Base-by-base conservation (phyloP, 2,888 invertebrate genomes). In the Diplazon laetatorius region DNA sequence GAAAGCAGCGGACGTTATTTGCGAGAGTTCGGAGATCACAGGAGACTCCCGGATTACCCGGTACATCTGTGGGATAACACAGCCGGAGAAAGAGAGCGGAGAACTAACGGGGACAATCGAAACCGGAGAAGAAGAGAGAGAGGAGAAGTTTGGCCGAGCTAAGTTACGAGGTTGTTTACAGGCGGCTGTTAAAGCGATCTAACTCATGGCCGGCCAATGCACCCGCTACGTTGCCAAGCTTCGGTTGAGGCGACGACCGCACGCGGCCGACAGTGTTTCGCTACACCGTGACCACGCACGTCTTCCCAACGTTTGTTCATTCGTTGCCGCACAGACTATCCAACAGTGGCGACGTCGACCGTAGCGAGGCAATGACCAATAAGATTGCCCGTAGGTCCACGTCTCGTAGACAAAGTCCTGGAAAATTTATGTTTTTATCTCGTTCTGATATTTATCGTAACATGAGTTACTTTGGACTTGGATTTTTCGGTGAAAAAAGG, bases 121-220 rank as follows among this genome's bases (percentile, higher is more conserved):
- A 71, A 72, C 16, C 44, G 76, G 70, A 55, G 55, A 72, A 62
- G 81, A 80, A 80, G 77, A 68, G 77, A 71, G 69, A 76, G 63
- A 59, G 71, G 59, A 57, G 65, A n/a, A 35, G 55, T 74, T 66
- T 73, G 70, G 72, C 76, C 69, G 76, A 81, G 83, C 70, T 83
- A 86, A 88, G 87, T 88, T 88, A 88, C 87, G 87, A 88, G 87
- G 87, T 87, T 88, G 87, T 89, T 88, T 88, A 88, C 88, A 85
- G 84, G 81, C 86, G 84, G 85, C 85, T 85, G 85, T 86, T 85
- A 83, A 85, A 87, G 83, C 86, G 85, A 88, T 88, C 87, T 88
- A 89, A 89, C 89, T 88, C 89, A 88, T 88, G 88, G 88, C 84
- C 88, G 87, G 86, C 84, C 89, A 87, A 86, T 87, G 89, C 88